These are phyloP conservation scores for Epizoanthus illoricatus DNA, from an alignment of 92 coral and sea anemone genomes.

Conservation along the genomic window DNA sequence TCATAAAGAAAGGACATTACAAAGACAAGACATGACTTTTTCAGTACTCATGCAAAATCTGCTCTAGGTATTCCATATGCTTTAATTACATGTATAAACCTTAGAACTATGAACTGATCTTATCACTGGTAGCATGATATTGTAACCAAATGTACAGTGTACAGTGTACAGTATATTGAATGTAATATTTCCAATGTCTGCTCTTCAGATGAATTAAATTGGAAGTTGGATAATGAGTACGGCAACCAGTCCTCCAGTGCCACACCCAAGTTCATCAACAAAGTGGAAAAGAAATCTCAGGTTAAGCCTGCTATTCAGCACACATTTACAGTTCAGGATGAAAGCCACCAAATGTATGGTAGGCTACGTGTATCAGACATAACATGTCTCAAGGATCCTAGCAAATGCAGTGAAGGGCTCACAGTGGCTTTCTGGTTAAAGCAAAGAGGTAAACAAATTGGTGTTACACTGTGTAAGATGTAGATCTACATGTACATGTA, in stretches of 20 bases:
- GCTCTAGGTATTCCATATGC: too few species aligned
- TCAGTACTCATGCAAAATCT: too few species aligned
- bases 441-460: conserved; percentile 22
- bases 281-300: not conserved
- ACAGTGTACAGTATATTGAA: too few species aligned
- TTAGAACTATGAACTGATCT: too few species aligned
- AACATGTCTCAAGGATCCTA: not conserved
- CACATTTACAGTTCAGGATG: not conserved
- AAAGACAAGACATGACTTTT: too few species aligned
- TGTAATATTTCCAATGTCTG: not conserved
- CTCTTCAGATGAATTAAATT: conserved; percentile 1
- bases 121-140: too few species aligned
- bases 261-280: not conserved
- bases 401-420: conserved; percentile 8
- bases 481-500: not conserved
- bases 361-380: not conserved
- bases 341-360: not conserved
- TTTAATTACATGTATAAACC: too few species aligned
- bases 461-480: not conserved
- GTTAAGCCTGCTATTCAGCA: not conserved
- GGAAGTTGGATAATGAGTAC: not conserved
- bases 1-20: too few species aligned
- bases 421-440: conserved; percentile 40
- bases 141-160: too few species aligned
- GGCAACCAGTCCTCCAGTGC: not conserved